Conservation (phyloP, 1,140 invertebrate species). For the Aporrectodea caliginosa region DNA sequence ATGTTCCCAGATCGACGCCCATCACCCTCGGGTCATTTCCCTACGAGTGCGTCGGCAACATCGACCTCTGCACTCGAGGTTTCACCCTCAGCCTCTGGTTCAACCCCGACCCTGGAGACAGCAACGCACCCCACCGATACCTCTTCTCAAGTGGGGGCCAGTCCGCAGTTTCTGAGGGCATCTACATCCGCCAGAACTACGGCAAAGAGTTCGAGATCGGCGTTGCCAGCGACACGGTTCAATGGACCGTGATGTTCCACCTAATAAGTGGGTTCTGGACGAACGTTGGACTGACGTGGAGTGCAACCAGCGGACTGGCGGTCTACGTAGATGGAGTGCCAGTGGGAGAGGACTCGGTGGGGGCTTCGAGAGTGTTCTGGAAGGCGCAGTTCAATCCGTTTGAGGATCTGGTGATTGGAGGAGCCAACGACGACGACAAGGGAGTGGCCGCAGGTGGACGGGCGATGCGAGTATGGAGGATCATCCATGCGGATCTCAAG, state of each 20-base stretch:
- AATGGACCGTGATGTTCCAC: slow-evolving; percentile 38
- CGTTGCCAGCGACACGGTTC: slow-evolving; percentile 30
- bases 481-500: neutral
- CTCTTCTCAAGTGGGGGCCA: slow-evolving; percentile 44
- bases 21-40: slow-evolving; percentile 6
- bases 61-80: slow-evolving; percentile 40
- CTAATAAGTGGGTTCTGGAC: slow-evolving; percentile 34
- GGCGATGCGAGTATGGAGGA: neutral
- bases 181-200: slow-evolving; percentile 39
- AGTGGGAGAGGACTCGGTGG: neutral
- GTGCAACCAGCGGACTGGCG: slow-evolving; percentile 32
- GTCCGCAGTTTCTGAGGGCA: slow-evolving; percentile 38
- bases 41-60: slow-evolving; percentile 40
- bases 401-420: slow-evolving; percentile 13
- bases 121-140: slow-evolving; percentile 20
- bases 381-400: slow-evolving; percentile 23
- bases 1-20: neutral
- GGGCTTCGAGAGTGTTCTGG: neutral
- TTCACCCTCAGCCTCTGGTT: slow-evolving; percentile 40
- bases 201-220: slow-evolving; percentile 44
- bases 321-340: slow-evolving; percentile 25
- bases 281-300: slow-evolving; percentile 38
- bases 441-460: neutral
- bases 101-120: slow-evolving; percentile 28
- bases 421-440: neutral